Evolutionary conservation across 2,888 invertebrate species (phyloP).

Genomic region (Athalia cordata): DNA sequence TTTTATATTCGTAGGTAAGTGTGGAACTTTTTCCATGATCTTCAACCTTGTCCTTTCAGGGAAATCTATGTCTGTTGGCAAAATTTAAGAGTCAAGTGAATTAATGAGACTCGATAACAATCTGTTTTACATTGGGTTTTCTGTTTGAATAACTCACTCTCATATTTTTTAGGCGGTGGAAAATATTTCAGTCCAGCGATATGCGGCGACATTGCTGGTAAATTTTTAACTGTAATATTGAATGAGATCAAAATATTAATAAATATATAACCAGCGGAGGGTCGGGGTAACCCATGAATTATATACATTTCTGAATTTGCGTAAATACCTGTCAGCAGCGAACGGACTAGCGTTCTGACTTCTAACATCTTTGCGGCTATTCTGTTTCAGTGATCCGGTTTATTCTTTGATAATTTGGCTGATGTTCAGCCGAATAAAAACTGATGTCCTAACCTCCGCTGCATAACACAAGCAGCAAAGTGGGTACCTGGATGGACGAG

Average conservation of each 20-base stretch:
- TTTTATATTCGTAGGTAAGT: slow-evolving; percentile 79
- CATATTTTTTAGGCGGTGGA: slow-evolving; percentile 80
- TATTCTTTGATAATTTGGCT: too few relatives aligned
- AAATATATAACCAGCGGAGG: not conserved
- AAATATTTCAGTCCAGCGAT: slow-evolving; percentile 82
- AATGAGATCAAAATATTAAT: not conserved
- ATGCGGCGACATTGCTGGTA: slow-evolving; percentile 55
- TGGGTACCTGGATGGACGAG: not conserved
- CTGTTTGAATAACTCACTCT: slow-evolving; percentile 74
- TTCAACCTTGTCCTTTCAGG: slow-evolving; percentile 84
- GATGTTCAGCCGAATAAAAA: too few relatives aligned
- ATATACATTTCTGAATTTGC: not conserved
- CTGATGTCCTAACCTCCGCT: too few relatives aligned
- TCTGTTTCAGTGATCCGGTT: too few relatives aligned
- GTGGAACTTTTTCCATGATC: slow-evolving; percentile 84
- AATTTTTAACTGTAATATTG: slow-evolving; percentile 15
- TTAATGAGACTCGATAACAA: not conserved
- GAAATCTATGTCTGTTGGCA: slow-evolving; percentile 80
- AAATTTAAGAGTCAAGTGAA: slow-evolving; percentile 14
- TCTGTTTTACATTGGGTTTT: not conserved
- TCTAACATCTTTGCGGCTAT: not conserved
- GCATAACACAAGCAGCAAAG: not conserved
- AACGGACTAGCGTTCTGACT: not conserved
- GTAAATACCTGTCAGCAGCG: slow-evolving; percentile 24
- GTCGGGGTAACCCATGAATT: slow-evolving; percentile 6